Percentiles rank a stretch among this genome's conserved stretches.
Conservation (phyloP, 2,113 vertebrate genomes). For the Protobothrops mucrosquamatus region DNA sequence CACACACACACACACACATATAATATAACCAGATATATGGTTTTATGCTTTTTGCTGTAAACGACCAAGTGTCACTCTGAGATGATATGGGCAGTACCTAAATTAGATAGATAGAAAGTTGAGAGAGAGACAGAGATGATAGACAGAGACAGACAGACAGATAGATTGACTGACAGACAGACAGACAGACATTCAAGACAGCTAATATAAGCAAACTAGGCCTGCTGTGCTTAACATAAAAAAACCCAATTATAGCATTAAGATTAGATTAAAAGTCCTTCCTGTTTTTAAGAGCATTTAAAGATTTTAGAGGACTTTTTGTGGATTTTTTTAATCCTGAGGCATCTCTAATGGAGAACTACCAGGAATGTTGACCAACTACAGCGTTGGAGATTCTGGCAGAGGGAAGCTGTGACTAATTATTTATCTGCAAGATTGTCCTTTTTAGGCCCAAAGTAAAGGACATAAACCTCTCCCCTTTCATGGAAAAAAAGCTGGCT, state of each 20-base stretch:
- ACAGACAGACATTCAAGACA: neutral
- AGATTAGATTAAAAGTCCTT: neutral
- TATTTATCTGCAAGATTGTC: neutral
- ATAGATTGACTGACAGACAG: fast-evolving
- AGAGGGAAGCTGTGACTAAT: neutral
- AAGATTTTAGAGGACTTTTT: neutral
- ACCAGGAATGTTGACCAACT: neutral
- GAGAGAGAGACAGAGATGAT: too few relatives aligned
- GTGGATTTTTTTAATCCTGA: neutral
- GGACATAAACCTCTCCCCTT: neutral
- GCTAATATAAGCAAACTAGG: neutral
- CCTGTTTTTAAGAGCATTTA: neutral
- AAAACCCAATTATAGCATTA: neutral
- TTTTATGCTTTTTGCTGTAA: too few relatives aligned
- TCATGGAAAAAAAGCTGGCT: neutral
- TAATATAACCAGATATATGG: too few relatives aligned
- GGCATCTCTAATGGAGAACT: neutral
- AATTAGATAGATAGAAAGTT: too few relatives aligned
- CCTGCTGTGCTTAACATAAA: too few relatives aligned
- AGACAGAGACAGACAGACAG: too few relatives aligned
- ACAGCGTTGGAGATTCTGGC: neutral
- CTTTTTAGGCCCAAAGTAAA: neutral
- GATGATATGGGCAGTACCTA: too few relatives aligned
- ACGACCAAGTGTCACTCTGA: too few relatives aligned
- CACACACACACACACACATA: too few relatives aligned